Conservation (phyloP, 1,140 invertebrate species). For the Psilanteris sp. region DNA sequence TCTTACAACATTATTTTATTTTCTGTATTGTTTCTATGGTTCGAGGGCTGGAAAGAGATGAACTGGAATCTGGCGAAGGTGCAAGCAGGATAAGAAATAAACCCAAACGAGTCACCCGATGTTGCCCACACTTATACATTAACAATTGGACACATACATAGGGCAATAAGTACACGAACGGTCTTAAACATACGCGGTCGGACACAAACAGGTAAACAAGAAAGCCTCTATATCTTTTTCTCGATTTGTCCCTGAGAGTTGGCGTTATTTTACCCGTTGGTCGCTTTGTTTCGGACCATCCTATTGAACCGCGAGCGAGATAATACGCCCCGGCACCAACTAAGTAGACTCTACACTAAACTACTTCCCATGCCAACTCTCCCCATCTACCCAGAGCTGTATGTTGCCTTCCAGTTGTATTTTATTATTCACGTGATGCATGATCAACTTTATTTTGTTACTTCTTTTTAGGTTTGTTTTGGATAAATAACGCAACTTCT, state of each 20-base stretch:
- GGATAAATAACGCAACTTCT: conserved; percentile 16
- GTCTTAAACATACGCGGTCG: conserved; percentile 40
- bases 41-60: conserved; percentile 34
- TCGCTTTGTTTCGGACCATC: conserved; percentile 75
- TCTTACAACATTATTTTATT: conserved; percentile 75
- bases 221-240: conserved; percentile 70
- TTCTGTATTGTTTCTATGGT: conserved; percentile 73
- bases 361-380: conserved; percentile 64
- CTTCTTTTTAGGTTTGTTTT: conserved; percentile 17
- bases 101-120: conserved; percentile 39
- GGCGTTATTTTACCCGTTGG: conserved; percentile 75
- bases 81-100: conserved; percentile 2
- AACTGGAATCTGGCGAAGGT: neutral
- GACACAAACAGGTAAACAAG: conserved; percentile 63
- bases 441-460: conserved; percentile 47
- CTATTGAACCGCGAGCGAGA: conserved; percentile 75
- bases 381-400: neutral
- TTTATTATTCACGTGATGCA: conserved; percentile 55
- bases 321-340: conserved; percentile 70
- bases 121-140: conserved; percentile 54
- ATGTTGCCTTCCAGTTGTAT: conserved; percentile 23
- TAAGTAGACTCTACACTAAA: conserved; percentile 71
- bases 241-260: conserved; percentile 72
- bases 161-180: conserved; percentile 38
- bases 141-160: conserved; percentile 56